phyloP scores from a whole-genome alignment of 2,888 invertebrate genomes.

The Yponomeuta sedellus region DNA sequence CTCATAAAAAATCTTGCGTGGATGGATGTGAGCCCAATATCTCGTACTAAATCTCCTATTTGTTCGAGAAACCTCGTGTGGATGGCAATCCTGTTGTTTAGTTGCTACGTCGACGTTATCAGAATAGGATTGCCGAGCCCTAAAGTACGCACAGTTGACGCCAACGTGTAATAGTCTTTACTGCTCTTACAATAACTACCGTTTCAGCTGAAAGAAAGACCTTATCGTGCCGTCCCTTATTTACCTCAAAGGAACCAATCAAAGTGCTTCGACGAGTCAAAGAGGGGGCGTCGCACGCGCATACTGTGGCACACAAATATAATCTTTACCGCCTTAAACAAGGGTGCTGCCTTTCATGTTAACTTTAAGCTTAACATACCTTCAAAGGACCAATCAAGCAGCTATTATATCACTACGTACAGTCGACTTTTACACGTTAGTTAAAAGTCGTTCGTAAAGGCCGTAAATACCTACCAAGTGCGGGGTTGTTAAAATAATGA shows the following conservation, averaged over 20 bases:
- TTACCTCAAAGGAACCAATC: conserved; percentile 60
- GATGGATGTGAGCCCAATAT: too few relatives aligned
- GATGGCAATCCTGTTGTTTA: too few relatives aligned
- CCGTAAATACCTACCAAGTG: too few relatives aligned
- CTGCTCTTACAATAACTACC: background rate
- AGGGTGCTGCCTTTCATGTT: background rate
- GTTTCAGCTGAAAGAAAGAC: background rate
- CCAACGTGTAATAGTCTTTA: background rate
- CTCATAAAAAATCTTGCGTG: too few relatives aligned
- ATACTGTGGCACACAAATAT: background rate
- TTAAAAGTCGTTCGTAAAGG: too few relatives aligned
- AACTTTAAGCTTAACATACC: background rate
- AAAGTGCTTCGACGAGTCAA: conserved; percentile 32
- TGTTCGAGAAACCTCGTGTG: too few relatives aligned
- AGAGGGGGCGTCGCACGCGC: background rate
- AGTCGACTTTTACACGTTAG: too few relatives aligned
- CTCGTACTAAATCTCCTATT: too few relatives aligned
- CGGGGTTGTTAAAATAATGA: too few relatives aligned
- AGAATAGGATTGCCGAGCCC: conserved; percentile 2
- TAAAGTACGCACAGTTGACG: background rate
- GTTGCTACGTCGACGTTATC: background rate
- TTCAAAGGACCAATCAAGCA: background rate
- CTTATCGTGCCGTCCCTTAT: background rate
- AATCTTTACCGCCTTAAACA: background rate
- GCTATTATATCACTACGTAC: too few relatives aligned